phyloP scores from a whole-genome alignment of 2,113 vertebrate species.

The Hymenochirus boettgeri region DNA sequence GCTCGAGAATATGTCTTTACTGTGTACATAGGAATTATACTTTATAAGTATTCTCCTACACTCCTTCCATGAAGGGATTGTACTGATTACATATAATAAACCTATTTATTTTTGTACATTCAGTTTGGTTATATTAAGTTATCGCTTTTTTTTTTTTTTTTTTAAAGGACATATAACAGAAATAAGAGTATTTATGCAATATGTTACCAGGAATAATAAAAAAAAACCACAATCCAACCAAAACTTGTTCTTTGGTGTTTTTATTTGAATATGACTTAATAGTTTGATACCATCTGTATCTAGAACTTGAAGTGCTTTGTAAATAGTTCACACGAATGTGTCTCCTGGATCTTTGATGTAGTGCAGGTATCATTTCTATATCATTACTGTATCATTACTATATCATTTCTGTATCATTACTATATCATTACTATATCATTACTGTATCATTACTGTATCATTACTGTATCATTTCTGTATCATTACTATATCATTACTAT shows the following conservation, averaged over 20 bases:
- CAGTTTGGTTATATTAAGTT: constrained; percentile 88
- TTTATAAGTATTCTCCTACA: constrained; percentile 91
- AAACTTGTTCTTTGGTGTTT: too few relatives aligned
- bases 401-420: too few relatives aligned
- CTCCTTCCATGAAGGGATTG: constrained; percentile 91
- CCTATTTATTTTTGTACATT: constrained; percentile 99
- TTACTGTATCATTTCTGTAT: too few relatives aligned
- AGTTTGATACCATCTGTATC: too few relatives aligned
- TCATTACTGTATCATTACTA: too few relatives aligned
- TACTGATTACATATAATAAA: constrained; percentile 73
- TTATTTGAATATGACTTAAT: constrained; percentile 10
- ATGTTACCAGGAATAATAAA: constrained; percentile 80
- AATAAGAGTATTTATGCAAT: constrained; percentile 98
- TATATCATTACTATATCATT: too few relatives aligned
- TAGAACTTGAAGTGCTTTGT: too few relatives aligned
- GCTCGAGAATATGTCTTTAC: constrained; percentile 65
- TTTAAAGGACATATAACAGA: constrained; percentile 87
- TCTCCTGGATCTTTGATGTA: too few relatives aligned
- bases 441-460: too few relatives aligned
- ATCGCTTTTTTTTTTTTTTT: constrained; percentile 87
- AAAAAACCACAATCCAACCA: constrained; percentile 43
- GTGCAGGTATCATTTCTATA: too few relatives aligned
- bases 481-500: too few relatives aligned
- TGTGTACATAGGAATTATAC: constrained; percentile 79
- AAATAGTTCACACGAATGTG: not conserved